These are phyloP conservation scores for Salvator merianae DNA, from an alignment of 2,113 vertebrate species.

Conservation along the genomic window DNA sequence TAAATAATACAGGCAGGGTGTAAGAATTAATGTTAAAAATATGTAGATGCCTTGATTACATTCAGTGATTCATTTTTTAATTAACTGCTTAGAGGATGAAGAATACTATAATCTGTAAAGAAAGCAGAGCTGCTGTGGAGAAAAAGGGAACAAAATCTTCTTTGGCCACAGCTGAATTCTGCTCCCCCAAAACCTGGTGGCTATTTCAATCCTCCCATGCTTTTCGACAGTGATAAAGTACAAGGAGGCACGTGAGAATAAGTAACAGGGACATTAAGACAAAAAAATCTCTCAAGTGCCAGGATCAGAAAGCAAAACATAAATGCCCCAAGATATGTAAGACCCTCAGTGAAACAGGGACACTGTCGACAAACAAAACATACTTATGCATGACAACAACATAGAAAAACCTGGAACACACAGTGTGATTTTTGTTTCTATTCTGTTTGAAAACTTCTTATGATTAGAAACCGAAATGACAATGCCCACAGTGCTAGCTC, in stretches of 20 bases:
- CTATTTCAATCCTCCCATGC: background rate
- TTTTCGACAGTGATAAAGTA: background rate
- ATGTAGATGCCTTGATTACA: too few species aligned
- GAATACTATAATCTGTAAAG: background rate
- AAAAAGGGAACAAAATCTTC: background rate
- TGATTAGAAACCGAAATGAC: background rate
- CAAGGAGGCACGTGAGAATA: background rate
- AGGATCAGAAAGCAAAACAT: background rate
- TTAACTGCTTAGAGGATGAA: too few species aligned
- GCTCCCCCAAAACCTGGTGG: background rate
- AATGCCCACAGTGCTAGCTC: background rate
- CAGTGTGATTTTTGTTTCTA: background rate
- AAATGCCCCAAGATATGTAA: background rate
- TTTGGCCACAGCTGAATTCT: background rate
- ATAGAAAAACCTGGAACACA: too few species aligned
- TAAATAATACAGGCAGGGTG: too few species aligned
- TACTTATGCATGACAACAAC: background rate
- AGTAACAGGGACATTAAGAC: background rate
- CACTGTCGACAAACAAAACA: background rate
- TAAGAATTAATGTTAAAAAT: too few species aligned
- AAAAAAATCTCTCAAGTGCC: background rate
- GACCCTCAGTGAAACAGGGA: background rate
- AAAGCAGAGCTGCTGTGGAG: background rate
- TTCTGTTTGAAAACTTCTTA: background rate
- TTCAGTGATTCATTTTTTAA: too few species aligned